Evolutionary conservation across 2,113 vertebrate species (phyloP).

Genomic region (Myiagra hebetior): DNA sequence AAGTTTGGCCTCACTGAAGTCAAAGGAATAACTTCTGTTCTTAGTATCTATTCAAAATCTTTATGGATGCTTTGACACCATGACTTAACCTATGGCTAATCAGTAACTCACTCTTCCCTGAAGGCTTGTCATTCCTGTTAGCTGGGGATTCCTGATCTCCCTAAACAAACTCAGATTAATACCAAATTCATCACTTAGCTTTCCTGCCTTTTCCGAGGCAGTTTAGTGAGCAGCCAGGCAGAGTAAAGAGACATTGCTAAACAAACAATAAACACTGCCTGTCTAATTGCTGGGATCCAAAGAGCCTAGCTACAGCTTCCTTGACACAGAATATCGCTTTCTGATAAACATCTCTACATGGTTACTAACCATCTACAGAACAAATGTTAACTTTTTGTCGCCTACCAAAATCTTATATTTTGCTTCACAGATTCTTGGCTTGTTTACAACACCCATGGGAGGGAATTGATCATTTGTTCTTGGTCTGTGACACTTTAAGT

Average conservation of each 20-base stretch:
- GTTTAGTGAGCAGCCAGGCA: background rate
- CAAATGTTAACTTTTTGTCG: background rate
- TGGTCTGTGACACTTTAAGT: background rate
- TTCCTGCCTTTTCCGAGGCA: background rate
- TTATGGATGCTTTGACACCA: background rate
- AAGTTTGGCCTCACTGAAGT: background rate
- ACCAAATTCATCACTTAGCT: background rate
- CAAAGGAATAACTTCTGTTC: background rate
- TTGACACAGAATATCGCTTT: background rate
- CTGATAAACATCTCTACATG: background rate
- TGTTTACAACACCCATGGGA: background rate
- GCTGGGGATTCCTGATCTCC: background rate
- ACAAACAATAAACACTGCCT: background rate
- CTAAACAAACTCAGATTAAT: background rate
- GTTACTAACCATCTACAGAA: background rate
- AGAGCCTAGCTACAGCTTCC: background rate
- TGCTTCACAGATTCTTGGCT: background rate
- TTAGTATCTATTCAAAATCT: background rate
- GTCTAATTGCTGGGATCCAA: background rate
- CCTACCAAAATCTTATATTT: background rate
- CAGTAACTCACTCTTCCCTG: background rate
- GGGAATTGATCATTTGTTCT: background rate
- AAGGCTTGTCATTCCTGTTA: background rate
- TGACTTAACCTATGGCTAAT: background rate
- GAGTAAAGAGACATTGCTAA: background rate